Base-by-base conservation (phyloP, 2,797 vertebrate species). In the Notoglanidium macrostoma region DNA sequence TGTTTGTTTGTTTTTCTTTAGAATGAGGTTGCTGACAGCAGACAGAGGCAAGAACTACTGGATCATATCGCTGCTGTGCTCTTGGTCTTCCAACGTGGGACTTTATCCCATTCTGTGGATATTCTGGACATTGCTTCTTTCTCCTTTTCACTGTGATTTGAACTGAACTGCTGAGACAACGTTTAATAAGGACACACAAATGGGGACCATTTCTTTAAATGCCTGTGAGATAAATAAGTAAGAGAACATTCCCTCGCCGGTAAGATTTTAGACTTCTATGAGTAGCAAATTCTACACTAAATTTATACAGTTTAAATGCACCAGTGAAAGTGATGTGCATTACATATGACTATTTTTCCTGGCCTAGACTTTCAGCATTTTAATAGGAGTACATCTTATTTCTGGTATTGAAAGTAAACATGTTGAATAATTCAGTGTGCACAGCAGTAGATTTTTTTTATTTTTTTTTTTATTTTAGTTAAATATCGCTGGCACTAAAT, bases 141-240 rank as follows among this genome's bases (percentile, higher is more conserved):
- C 80, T 55, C 76, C 65, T 89, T 85, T 87, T 89, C 76, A 91
- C 84, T 85, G 79, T 70, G 49, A 76, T 57, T 86, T 87, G 76
- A 70, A 88, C 40, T 40, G 57, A 70, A 70, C 67, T n/a, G 65
- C 35, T 85, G 29, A 72, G 65, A 87, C 83, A 54, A 26, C 74
- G 83, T 85, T 88, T 81, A 73, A 44, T 84, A 76, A 79, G 72
- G 84, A 83, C 61, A 86, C 54, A 74, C 68, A 89, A 77, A 89
- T 83, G 84, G 86, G 86, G 89, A 88, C 86, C 85, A 86, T 87
- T 88, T 86, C 79, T 72, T 32, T 87, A 29, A 88, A 86, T 84
- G 77, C 83, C 87, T 88, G 72, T 83, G 67, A 88, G 82, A 87
- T 87, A 87, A 89, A 88, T 88, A 88, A 88, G 63, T 84, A 86